Evolutionary conservation across 2,888 invertebrate species (phyloP), one percentile per base, ranked within the genome.

Genomic region (Pocota personata): DNA sequence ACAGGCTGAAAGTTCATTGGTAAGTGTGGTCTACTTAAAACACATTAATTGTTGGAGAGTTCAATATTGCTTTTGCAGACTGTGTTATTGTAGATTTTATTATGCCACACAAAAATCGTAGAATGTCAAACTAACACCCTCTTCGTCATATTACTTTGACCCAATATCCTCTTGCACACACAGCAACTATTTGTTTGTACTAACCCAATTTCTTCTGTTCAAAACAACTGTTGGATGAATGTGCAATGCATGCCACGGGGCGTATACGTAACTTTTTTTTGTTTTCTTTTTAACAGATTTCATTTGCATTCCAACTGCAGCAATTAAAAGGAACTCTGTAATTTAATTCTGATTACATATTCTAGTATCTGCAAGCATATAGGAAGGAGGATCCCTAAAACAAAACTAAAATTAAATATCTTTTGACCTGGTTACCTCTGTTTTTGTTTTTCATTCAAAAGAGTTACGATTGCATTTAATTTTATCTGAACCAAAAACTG

Each of bases 201-300:
- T n/a, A n/a, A n/a, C n/a, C n/a, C 24, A 27, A 21, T 50, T 27
- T 27, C 50, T 8, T 3, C 8, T 2, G 16, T 5, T 19, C 24
- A 50, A 24, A 50, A 50, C 50, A 50, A 24, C 1, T 50, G 6
- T 12, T 19, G 27, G 1, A 12, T 50, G 12, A 24, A 12, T n/a
- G 12, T 48, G 19, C 0, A 3, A 46, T 40, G 40, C 24, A n/a
- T n/a, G n/a, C n/a, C n/a, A 16, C 14, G 8, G 71, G 64, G 82
- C 69, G 77, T 77, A 82, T 69, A 76, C 76, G 57, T 76, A 82
- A 77, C 62, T 27, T 64, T 76, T 71, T 78, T 55, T 43, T 7
- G 5, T 24, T 5, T 3, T 46, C n/a, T 8, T 48, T 19, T 19
- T 21, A 46, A 43, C 43, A 43, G 16, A 16, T 43, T 16, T 40